Base-by-base conservation (phyloP, 2,888 invertebrate genomes). In the Agrochola litura region DNA sequence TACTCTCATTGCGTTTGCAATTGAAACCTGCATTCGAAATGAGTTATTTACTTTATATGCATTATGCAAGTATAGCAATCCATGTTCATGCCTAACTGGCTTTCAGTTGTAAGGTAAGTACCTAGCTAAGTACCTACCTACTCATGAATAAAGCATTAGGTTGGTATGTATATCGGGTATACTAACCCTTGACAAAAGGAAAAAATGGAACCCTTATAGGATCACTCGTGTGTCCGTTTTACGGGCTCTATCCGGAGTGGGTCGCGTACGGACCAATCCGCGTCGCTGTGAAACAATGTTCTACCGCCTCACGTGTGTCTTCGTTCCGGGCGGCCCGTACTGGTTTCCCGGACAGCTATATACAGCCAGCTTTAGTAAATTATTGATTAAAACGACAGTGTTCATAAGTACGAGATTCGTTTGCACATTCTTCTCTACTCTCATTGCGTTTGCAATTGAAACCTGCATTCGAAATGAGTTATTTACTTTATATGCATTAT, bases 51-150 rank as follows among this genome's bases (percentile, higher is more conserved):
- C 25, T 30, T 10, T 64, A 30, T 22, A 19, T 9, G 14, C 30
- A 49, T 0, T 22, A 19, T 9, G 14, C 30, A 49, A 0, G 5
- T 37, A 41, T 49, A 49, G 10, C n/a, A 46, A 61, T 41, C 46
- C 71, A 67, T 79, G 79, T 67, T 82, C 82, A 58, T 14, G 52
- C 81, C 61, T 41, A 81, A 81, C 75, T 16, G n/a, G 6, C 12
- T 22, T 52, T 41, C 22, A 63, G 49, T 63, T 81, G 61, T 52
- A 5, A 66, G 0, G 60, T 54, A 64, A 49, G 30, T 22, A 46
- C 6, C 9, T 52, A 43, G 12, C 0, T 46, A 46, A 19, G 41
- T 16, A 63, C 8, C 25, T n/a, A n/a, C n/a, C n/a, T n/a, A 49
- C 16, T 30, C 9, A 60, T 64, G 14, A 58, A 43, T 64, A 64